A percentile compares a stretch with the other conserved stretches of the same genome.
phyloP scores from a whole-genome alignment of 1,140 invertebrate genomes.

The Philopotamus ludificatus region DNA sequence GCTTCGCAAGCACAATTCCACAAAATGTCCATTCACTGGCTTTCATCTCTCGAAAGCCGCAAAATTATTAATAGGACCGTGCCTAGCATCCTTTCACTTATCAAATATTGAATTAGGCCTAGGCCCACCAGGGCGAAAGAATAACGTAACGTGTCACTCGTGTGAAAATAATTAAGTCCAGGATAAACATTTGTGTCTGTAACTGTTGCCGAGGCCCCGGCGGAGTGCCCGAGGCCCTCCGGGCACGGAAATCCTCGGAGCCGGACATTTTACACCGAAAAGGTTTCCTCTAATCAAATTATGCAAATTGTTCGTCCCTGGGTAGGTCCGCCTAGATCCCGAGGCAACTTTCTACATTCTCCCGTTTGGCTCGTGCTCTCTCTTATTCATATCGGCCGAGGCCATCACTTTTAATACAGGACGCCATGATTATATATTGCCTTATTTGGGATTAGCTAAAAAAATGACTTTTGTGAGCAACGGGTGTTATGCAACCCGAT shows the following conservation, averaged over 20 bases:
- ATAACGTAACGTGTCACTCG: constrained; percentile 1
- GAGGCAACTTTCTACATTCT: not conserved
- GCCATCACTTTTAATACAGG: constrained; percentile 17
- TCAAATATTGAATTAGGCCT: too few species aligned
- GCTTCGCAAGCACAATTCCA: too few species aligned
- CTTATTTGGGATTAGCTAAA: constrained; percentile 3
- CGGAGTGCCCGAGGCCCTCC: not conserved
- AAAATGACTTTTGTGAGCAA: not conserved
- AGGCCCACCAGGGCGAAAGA: not conserved
- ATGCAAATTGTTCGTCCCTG: constrained; percentile 18
- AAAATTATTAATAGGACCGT: too few species aligned
- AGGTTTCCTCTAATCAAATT: constrained; percentile 21
- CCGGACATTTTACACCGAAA: constrained; percentile 24
- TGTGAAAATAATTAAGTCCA: constrained; percentile 16
- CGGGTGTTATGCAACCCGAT: not conserved
- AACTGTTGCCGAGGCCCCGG: not conserved
- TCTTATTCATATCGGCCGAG: constrained; percentile 14
- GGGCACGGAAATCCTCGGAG: not conserved
- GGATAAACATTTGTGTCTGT: constrained; percentile 15
- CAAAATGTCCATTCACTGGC: too few species aligned
- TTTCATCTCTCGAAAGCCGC: too few species aligned
- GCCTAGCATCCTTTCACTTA: too few species aligned
- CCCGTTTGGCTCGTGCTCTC: not conserved
- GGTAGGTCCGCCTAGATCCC: not conserved
- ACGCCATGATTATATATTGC: constrained; percentile 17